Evolutionary conservation across 1,140 invertebrate genomes (phyloP), one percentile per base, ranked within the genome.

Genomic region (Spodoptera frugiperda): DNA sequence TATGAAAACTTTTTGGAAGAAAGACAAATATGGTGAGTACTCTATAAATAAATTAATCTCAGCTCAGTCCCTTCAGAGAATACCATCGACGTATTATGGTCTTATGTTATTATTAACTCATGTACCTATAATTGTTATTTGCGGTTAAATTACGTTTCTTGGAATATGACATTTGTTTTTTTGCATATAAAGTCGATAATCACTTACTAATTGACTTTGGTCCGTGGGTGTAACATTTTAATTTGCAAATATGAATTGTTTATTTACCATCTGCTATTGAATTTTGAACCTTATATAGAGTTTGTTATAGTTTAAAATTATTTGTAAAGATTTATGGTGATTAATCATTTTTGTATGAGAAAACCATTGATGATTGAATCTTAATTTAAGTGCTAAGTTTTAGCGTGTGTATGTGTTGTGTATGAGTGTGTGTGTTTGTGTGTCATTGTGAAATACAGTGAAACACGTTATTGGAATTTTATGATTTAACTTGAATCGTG

Each of bases 211-310:
- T 48, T 48, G 9, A 65, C 4, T 39, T 4, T 8, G 8, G 6
- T 1, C 33, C 44, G 46, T 67, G 17, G 39, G 19, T 11, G 14
- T 67, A 67, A 67, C 44, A 49, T 67, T 67, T 46, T 67, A 67
- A 67, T 67, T 67, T 67, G 44, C 17, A 67, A 49, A 48, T 67
- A 67, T 46, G n/a, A 67, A 67, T 67, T 67, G 61, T 19, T 65
- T 2, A n/a, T 39, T 8, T 17, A 14, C 4, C 19, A 30, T n/a
- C 15, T 2, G 0, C 10, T 17, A 67, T 67, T 46, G 33, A 4
- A 49, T 21, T 19, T 19, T 67, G 0, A n/a, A 46, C 61, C 10
- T 21, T 67, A 67, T 5, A 3, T 1, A 14, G 10, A 5, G 14
- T 3, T 6, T 0, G 1, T 39, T 14, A 57, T 21, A 30, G 9